phyloP scores from a whole-genome alignment of 2,888 invertebrate genomes.

The Amorpha juglandis region DNA sequence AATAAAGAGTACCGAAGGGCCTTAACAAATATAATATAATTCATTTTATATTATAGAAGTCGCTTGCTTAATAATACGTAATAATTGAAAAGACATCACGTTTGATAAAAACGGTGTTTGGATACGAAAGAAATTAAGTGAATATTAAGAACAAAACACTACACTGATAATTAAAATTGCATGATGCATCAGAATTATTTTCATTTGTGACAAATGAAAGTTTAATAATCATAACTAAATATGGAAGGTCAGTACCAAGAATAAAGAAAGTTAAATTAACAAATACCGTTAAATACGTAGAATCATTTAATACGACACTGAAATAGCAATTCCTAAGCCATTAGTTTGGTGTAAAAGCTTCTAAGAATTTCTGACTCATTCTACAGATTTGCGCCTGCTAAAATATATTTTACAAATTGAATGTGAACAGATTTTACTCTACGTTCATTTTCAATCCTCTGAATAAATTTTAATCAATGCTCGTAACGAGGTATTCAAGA shows the following conservation, averaged over 20 bases:
- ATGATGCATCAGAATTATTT: too few relatives aligned
- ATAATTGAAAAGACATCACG: too few relatives aligned
- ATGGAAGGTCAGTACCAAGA: too few relatives aligned
- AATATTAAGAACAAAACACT: too few relatives aligned
- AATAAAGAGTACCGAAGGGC: too few relatives aligned
- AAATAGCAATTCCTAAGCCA: background rate
- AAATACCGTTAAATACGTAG: background rate
- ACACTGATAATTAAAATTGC: too few relatives aligned
- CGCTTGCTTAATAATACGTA: background rate
- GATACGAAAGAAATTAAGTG: too few relatives aligned
- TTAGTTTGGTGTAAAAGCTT: background rate
- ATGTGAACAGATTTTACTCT: background rate
- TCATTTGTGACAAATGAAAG: too few relatives aligned
- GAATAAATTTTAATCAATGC: slow-evolving; percentile 1
- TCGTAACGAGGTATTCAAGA: background rate
- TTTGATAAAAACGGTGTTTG: too few relatives aligned
- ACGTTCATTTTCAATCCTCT: background rate
- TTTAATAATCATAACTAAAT: too few relatives aligned
- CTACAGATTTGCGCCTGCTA: too few relatives aligned
- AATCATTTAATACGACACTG: background rate
- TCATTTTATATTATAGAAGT: background rate
- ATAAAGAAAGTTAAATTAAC: background rate
- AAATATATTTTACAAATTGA: background rate
- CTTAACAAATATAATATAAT: background rate
- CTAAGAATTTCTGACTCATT: slow-evolving; percentile 3